These are phyloP conservation scores for Nyctalus aviator DNA, from an alignment of 2,797 vertebrate species.

Conservation along the genomic window DNA sequence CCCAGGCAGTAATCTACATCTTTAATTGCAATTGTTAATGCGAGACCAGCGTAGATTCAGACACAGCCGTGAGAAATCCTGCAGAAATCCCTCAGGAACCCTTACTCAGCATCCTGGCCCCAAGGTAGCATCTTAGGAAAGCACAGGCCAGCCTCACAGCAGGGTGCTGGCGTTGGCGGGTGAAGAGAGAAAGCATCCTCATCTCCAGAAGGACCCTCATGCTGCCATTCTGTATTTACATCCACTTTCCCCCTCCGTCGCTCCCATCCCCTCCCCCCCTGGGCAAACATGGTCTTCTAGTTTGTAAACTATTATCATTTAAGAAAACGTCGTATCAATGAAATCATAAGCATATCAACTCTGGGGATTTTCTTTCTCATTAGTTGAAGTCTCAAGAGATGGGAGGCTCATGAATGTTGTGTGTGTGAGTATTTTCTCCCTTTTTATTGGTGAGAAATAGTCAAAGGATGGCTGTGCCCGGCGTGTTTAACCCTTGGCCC, in stretches of 20 bases:
- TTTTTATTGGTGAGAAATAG: neutral
- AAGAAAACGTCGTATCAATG: neutral
- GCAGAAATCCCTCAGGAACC: too few relatives aligned
- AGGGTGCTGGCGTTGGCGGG: accelerated
- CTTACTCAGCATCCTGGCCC: accelerated
- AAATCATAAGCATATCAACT: neutral
- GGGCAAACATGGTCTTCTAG: neutral
- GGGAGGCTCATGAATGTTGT: neutral
- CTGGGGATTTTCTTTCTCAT: neutral
- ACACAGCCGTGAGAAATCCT: neutral
- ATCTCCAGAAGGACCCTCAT: accelerated
- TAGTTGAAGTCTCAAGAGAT: neutral
- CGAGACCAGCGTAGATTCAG: neutral
- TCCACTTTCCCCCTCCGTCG: too few relatives aligned
- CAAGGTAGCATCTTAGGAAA: neutral
- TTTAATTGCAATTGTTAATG: neutral
- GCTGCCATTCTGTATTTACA: accelerated
- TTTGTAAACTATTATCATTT: neutral
- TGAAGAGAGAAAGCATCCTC: too few relatives aligned
- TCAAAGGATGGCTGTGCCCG: too few relatives aligned
- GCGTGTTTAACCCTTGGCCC: neutral
- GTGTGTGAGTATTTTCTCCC: neutral
- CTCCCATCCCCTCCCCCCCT: neutral
- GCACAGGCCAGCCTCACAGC: accelerated
- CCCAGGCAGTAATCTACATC: neutral